A percentile compares a stretch with the other conserved stretches of the same genome.
phyloP scores from a whole-genome alignment of 2,113 vertebrate genomes.

The Boulengeromyrus knoepffleri region DNA sequence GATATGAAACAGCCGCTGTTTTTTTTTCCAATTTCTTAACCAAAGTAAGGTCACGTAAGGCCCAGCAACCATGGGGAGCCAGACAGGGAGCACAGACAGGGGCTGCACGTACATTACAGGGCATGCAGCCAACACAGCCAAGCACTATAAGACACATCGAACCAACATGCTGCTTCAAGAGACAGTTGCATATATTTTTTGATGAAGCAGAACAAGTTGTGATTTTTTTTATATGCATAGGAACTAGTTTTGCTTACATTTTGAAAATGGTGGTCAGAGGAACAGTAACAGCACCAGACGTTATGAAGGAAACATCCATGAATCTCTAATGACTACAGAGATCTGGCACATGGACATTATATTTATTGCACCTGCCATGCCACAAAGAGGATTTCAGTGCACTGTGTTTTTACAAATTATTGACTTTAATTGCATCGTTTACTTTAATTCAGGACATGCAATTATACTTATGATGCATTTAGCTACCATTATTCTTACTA shows the following conservation, averaged over 20 bases:
- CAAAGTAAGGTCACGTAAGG: not conserved
- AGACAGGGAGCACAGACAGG: not conserved
- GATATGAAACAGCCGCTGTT: not conserved
- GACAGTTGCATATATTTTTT: not conserved
- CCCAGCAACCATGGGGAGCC: not conserved
- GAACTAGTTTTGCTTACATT: not conserved
- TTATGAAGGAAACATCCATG: not conserved
- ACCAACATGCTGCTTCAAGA: not conserved
- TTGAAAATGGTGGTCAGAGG: not conserved
- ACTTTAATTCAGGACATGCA: not conserved
- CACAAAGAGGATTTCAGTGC: not conserved
- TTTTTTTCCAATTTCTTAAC: not conserved
- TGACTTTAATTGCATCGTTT: not conserved
- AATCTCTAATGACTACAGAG: not conserved
- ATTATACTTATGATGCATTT: not conserved
- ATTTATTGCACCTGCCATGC: not conserved
- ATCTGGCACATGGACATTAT: not conserved
- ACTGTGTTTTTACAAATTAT: not conserved
- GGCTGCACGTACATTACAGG: not conserved
- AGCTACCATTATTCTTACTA: not conserved
- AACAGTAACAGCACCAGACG: not conserved
- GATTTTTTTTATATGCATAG: not conserved
- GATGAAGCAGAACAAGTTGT: not conserved
- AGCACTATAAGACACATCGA: not conserved
- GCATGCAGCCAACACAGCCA: not conserved